Conservation (phyloP, 2,888 invertebrate genomes). For the Amblyjoppa fuscipennis region DNA sequence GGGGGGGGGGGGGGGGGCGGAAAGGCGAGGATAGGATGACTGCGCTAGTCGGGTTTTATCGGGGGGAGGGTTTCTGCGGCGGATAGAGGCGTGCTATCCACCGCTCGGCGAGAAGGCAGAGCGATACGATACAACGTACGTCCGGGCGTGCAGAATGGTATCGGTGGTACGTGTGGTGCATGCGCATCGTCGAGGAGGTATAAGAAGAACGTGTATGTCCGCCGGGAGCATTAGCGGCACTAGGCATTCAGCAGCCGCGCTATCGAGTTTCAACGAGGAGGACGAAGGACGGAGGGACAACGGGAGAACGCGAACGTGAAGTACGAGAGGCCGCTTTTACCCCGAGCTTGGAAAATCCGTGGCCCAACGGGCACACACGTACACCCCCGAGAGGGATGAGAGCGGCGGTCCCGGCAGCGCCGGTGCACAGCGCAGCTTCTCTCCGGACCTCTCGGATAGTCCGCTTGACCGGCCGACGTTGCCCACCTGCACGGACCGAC, state of each 20-base stretch:
- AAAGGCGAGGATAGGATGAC: slow-evolving; percentile 34
- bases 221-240: slow-evolving; percentile 15
- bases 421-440: background rate
- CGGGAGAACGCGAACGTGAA: slow-evolving; percentile 28
- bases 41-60: slow-evolving; percentile 53
- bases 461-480: slow-evolving; percentile 39
- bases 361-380: slow-evolving; percentile 22
- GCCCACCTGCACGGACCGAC: slow-evolving; percentile 36
- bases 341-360: slow-evolving; percentile 46
- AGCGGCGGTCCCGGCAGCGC: background rate
- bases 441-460: slow-evolving; percentile 42
- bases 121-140: slow-evolving; percentile 59
- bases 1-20: slow-evolving; percentile 7
- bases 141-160: slow-evolving; percentile 56
- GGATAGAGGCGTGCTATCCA: slow-evolving; percentile 3
- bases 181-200: slow-evolving; percentile 41
- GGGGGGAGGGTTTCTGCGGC: slow-evolving; percentile 16
- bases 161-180: slow-evolving; percentile 70
- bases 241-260: slow-evolving; percentile 8
- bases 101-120: slow-evolving; percentile 19
- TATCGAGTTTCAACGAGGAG: slow-evolving; percentile 18
- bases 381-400: slow-evolving; percentile 21
- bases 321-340: slow-evolving; percentile 20
- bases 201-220: slow-evolving; percentile 39
- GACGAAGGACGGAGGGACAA: slow-evolving; percentile 6